Percentiles rank a stretch among this genome's conserved stretches.
phyloP scores from a whole-genome alignment of 2,113 vertebrate genomes.

The Corythornis cristatus region DNA sequence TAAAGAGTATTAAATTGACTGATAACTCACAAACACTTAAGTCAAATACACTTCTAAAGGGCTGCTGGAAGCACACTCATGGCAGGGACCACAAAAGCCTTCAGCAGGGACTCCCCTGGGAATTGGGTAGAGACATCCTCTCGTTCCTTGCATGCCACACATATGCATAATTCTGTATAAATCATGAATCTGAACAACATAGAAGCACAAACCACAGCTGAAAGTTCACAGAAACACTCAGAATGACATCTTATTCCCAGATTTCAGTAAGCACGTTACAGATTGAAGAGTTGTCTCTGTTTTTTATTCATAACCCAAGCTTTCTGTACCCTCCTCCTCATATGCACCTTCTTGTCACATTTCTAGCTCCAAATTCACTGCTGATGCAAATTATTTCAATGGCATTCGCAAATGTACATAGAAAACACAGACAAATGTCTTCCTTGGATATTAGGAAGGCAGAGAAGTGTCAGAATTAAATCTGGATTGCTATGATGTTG shows the following conservation, averaged over 20 bases:
- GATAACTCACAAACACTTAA: neutral
- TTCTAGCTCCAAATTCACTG: neutral
- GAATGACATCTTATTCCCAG: slow-evolving; percentile 37
- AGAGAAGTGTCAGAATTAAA: slow-evolving; percentile 51
- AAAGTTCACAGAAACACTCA: neutral
- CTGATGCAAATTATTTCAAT: neutral
- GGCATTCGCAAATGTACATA: neutral
- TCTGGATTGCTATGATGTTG: neutral
- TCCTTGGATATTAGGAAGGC: slow-evolving; percentile 23
- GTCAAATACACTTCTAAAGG: neutral
- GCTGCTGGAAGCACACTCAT: neutral
- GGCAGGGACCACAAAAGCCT: neutral
- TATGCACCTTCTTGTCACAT: neutral
- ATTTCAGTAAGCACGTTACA: neutral
- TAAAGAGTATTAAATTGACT: neutral
- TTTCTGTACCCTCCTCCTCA: neutral
- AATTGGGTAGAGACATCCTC: neutral
- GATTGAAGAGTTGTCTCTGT: neutral
- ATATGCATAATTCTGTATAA: neutral
- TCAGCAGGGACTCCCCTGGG: accelerated
- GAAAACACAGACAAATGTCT: slow-evolving; percentile 33
- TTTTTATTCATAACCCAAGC: neutral
- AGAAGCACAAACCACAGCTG: neutral
- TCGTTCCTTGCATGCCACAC: neutral
- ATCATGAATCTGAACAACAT: neutral